phyloP scores from a whole-genome alignment of 2,113 vertebrate genomes.

The Erythrocercus mccallii region DNA sequence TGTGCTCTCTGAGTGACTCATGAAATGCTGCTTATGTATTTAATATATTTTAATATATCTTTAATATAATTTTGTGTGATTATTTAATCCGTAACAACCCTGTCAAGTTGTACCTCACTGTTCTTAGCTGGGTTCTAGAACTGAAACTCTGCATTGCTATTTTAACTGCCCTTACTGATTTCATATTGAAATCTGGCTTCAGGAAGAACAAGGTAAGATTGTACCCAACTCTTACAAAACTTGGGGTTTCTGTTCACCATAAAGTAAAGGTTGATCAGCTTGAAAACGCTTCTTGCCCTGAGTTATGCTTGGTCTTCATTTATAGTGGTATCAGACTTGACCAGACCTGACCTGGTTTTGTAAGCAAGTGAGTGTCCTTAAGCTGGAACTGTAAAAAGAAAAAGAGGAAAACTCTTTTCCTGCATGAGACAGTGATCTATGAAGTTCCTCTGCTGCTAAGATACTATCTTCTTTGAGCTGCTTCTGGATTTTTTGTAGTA shows the following conservation, averaged over 20 bases:
- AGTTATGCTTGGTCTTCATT: not conserved
- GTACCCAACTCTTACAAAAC: not conserved
- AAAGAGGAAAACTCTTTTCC: not conserved
- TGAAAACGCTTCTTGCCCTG: not conserved
- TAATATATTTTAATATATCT: not conserved
- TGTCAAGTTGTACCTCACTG: not conserved
- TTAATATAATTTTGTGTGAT: not conserved
- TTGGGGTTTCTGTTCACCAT: not conserved
- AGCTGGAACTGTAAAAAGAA: not conserved
- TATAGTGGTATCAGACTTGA: not conserved
- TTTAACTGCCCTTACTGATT: not conserved
- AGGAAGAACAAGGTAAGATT: not conserved
- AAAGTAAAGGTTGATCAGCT: not conserved
- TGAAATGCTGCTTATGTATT: not conserved
- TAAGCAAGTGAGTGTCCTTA: not conserved
- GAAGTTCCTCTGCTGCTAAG: slow-evolving; percentile 15
- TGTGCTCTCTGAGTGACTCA: not conserved
- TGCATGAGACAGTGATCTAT: not conserved
- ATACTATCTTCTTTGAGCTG: not conserved
- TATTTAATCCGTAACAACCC: not conserved
- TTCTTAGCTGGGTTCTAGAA: not conserved
- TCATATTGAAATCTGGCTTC: not conserved
- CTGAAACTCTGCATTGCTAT: not conserved
- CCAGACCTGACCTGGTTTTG: not conserved
- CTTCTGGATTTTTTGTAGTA: not conserved